Percentiles rank a stretch among this genome's conserved stretches.
These are phyloP conservation scores for Perca fluviatilis DNA, from an alignment of 2,113 vertebrate genomes.

Conservation along the genomic window DNA sequence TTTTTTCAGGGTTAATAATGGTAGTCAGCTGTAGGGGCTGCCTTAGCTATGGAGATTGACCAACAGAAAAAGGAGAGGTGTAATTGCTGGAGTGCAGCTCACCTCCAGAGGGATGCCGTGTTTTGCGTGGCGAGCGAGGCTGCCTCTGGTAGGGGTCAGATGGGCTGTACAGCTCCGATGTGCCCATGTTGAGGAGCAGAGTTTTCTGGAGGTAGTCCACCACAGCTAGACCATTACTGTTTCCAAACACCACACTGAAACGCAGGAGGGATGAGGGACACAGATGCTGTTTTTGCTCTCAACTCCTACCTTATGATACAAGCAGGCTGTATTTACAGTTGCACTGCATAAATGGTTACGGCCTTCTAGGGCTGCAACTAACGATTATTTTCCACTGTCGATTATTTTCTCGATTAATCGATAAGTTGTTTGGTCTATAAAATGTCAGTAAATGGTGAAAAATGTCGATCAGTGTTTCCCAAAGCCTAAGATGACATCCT, in stretches of 20 bases:
- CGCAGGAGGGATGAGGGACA: conserved; percentile 4
- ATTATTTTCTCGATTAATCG: no score
- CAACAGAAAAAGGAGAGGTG: not conserved
- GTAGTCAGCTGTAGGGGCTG: not conserved
- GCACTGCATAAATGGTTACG: not conserved
- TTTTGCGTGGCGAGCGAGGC: conserved; percentile 93
- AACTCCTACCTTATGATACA: not conserved
- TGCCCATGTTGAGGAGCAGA: conserved; percentile 93
- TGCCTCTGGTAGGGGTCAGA: conserved; percentile 95
- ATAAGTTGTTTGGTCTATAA: no score
- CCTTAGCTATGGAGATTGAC: not conserved
- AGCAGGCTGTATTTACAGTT: conserved; percentile 14
- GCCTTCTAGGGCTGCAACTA: no score
- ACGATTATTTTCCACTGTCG: no score
- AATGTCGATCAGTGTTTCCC: no score
- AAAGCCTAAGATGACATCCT: no score
- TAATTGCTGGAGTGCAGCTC: conserved; percentile 48
- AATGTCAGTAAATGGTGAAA: no score
- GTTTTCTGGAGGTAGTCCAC: conserved; percentile 98
- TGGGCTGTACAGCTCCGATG: conserved; percentile 91
- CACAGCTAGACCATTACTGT: conserved; percentile 94
- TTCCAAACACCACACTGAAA: conserved; percentile 95
- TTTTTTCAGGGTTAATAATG: conserved; percentile 4
- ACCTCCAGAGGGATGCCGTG: conserved; percentile 94
- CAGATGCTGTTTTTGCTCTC: not conserved